Evolutionary conservation across 2,888 invertebrate genomes (phyloP), one percentile per base, ranked within the genome.

Genomic region (Cantharis nigra): DNA sequence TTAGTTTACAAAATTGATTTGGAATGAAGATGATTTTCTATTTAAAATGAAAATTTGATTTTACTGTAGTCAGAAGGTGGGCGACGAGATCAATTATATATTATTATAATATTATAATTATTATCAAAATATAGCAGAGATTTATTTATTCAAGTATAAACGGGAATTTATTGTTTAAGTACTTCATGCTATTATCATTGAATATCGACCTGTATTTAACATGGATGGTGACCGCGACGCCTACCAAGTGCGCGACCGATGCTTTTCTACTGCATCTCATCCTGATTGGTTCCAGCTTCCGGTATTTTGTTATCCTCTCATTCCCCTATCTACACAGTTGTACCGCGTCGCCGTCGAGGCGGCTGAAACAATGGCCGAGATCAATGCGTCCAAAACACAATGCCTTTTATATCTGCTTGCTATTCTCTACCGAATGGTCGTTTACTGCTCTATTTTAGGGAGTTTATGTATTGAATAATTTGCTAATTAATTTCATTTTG

Each of bases 271-370:
- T 78, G 80, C 79, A 80, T 81, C 79, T 72, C 71, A 74, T 76
- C 75, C 81, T 80, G 84, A 85, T 85, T 86, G 86, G 85, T 82
- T 82, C 83, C 85, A 84, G 85, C 83, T 84, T 86, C 86, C 86
- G 85, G 86, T 84, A 80, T 83, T 81, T 80, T 77, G 78, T 80
- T 81, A 75, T 76, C 74, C 79, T 75, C 71, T 76, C 77, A 63
- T 79, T 76, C 76, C 78, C 78, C 76, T 79, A 73, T 70, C 33
- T 64, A 63, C 69, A 70, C 72, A 75, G 65, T 67, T 67, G 64
- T 70, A 74, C 63, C 76, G 74, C 78, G 80, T 77, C 80, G 80
- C 80, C 80, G 78, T 78, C 78, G 75, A 75, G 80, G 76, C 80
- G 80, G 75, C 77, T 78, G 76, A 80, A 79, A 80, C 80, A 80